Conservation (phyloP, 2,888 invertebrate genomes). For the Tuberolachnus salignus region DNA sequence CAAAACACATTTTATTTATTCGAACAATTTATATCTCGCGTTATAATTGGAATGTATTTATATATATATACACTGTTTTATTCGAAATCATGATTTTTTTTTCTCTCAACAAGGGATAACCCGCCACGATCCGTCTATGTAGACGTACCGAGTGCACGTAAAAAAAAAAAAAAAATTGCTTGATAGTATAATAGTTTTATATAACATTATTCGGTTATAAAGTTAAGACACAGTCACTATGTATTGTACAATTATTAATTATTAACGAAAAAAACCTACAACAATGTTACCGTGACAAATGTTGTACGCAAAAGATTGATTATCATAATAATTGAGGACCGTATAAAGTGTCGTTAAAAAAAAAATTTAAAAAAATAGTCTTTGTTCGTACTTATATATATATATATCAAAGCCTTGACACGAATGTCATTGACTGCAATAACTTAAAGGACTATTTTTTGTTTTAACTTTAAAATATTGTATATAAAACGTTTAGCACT, state of each 20-base stretch:
- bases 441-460: too few relatives aligned
- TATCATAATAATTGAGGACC: neutral
- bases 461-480: neutral
- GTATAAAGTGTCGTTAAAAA: neutral
- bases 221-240: neutral
- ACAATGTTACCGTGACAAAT: neutral
- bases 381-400: neutral
- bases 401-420: neutral
- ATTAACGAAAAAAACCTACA: neutral
- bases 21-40: too few relatives aligned
- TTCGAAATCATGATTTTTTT: too few relatives aligned
- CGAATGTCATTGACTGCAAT: neutral
- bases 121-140: too few relatives aligned
- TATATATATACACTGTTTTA: too few relatives aligned
- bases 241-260: neutral
- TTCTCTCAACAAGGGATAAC: too few relatives aligned
- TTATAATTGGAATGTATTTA: too few relatives aligned
- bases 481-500: neutral
- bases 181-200: too few relatives aligned
- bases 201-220: too few relatives aligned
- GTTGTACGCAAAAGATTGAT: neutral
- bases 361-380: neutral
- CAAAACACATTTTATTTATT: too few relatives aligned
- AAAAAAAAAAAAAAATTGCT: too few relatives aligned
- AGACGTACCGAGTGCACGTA: too few relatives aligned